Evolutionary conservation across 2,888 invertebrate genomes (phyloP).

Genomic region (Scaeva pyrastri): DNA sequence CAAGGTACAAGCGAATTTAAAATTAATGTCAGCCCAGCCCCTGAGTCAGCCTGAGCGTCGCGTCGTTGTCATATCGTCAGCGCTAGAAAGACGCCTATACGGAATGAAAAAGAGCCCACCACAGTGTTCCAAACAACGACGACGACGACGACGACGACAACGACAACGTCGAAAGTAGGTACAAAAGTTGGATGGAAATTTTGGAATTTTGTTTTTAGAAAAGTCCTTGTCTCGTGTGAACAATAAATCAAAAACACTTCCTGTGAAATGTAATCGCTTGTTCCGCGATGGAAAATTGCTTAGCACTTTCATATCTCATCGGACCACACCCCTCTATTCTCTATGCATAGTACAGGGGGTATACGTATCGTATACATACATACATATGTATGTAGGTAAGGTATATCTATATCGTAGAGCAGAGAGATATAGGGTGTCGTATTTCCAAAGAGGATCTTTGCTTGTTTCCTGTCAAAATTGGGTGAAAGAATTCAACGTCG

Average conservation of each 20-base stretch:
- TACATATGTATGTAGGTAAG: too few relatives aligned
- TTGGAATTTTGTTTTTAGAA: constrained; percentile 9
- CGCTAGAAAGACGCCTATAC: neutral
- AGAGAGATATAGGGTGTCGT: constrained; percentile 45
- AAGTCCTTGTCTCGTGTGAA: constrained; percentile 59
- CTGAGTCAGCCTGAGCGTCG: too few relatives aligned
- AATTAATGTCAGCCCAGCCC: constrained; percentile 44
- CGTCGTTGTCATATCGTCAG: too few relatives aligned
- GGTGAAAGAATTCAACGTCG: constrained; percentile 42
- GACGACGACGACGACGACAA: too few relatives aligned
- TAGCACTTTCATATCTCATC: constrained; percentile 62
- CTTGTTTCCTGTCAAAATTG: constrained; percentile 62
- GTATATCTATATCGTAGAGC: neutral
- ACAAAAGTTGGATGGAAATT: neutral
- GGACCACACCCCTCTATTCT: constrained; percentile 9
- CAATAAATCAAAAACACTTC: constrained; percentile 73
- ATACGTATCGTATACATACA: too few relatives aligned
- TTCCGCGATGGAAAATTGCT: constrained; percentile 69
- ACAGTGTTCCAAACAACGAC: neutral
- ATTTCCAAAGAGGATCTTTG: constrained; percentile 59
- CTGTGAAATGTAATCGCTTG: constrained; percentile 72
- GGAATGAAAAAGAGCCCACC: neutral
- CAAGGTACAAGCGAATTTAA: constrained; percentile 58
- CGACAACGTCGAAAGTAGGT: too few relatives aligned
- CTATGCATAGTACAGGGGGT: too few relatives aligned